Evolutionary conservation across 2,113 vertebrate genomes (phyloP), one percentile per base, ranked within the genome.

Genomic region (Oncorhynchus clarkii): DNA sequence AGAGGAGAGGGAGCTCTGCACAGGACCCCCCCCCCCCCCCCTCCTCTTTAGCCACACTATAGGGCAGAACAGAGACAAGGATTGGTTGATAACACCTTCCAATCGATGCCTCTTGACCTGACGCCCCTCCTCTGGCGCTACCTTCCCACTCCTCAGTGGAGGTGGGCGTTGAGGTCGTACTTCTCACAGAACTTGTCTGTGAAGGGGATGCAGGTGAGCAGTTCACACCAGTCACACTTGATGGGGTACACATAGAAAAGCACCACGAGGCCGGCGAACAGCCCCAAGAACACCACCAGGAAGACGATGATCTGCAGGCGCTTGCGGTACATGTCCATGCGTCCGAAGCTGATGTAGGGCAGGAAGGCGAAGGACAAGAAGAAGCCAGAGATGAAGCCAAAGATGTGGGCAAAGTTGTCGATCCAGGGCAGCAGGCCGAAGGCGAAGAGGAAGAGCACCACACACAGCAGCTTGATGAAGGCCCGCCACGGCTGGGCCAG

Each of bases 151-250:
- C 27, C 7, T 97, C 93, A 99, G 90, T 98, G 97, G 78, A 99
- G 96, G 93, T 99, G 97, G 8, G 97, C 95, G 0, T 99, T 97
- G 87, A 99, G 95, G 90, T 99, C 97, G 0, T 99, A 99, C 88
- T 99, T 99, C 93, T 97, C 98, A 3, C 97, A 99, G 94, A 99
- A 99, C 80, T 99, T 99, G 95, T 99, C 97, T 6, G 98, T 99
- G 93, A 99, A 97, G 49, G 97, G 97, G 90, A 99, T 98, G 86
- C 98, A 99, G 49, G 97, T 99, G 82, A 99, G 95, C 88, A 96
- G 90, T 88, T 99, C 98, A 0, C 98, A 99, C 97, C 97, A 99
- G 71, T 96, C 95, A 0, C 98, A 99, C 88, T 95, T 97, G 80
- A 99, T 96, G 2, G 96, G 96, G 87, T 95, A 95, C 88, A 99